Evolutionary conservation across 2,797 vertebrate species (phyloP), one percentile per base, ranked within the genome.

Genomic region (Phataginus tricuspis): DNA sequence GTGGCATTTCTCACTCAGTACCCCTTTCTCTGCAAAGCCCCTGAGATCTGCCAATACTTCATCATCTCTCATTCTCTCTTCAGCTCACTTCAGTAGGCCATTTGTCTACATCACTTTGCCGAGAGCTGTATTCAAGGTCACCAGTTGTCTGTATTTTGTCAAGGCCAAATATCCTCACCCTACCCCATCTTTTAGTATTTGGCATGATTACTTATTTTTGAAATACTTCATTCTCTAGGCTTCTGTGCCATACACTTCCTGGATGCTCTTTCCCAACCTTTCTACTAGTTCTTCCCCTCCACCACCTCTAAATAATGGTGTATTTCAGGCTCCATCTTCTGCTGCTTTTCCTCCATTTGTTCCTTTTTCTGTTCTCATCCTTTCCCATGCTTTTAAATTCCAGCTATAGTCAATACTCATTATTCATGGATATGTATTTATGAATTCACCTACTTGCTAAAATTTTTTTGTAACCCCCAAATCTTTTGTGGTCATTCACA

Each of bases 401-500:
- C 53, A 77, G 69, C 25, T 75, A 25, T 4, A 29, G 64, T 61
- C 11, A 9, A 64, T 87, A 25, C 7, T 86, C 29, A 51, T 75
- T 79, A 66, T 61, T 89, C 68, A 55, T 18, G 37, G 91, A 53
- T 66, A 63, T 64, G 23, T 91, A 74, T 64, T 83, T 72, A 18
- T 71, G 69, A 90, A 91, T 94, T 72, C 53, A 25, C 39, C 19
- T 85, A 57, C 57, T 80, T 66, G 78, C 27, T 90, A 69, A 71
- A 87, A 16, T 18, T n/a, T 53, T 72, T 66, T 78, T 66, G 9
- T 84, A 84, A 34, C 15, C 23, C 42, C 53, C 31, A 84, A 39
- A 75, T 95, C 61, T 92, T 85, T 66, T 69, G 53, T 82, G 72
- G 29, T 94, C 84, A 87, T 90, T 85, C 64, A 29, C 31, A 31